phyloP scores from a whole-genome alignment of 1,140 invertebrate species.

The Ostrea denselamellosa region DNA sequence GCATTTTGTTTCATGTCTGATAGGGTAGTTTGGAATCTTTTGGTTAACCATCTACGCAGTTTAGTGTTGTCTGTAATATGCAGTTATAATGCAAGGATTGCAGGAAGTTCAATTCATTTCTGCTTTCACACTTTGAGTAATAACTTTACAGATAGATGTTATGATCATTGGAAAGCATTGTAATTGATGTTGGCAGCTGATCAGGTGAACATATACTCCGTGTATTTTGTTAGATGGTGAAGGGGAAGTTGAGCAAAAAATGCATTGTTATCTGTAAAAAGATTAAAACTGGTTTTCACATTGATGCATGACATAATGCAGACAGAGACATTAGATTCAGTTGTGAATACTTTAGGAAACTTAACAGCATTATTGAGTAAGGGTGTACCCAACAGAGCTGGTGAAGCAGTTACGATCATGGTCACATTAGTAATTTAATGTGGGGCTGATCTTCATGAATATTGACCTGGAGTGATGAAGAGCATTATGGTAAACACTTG shows the following conservation, averaged over 20 bases:
- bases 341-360: neutral
- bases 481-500: neutral
- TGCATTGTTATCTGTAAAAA: neutral
- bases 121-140: neutral
- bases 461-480: neutral
- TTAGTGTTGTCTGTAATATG: neutral
- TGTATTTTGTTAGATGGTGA: neutral
- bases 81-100: conserved; percentile 1
- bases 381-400: neutral
- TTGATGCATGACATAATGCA: neutral
- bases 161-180: neutral
- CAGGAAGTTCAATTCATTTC: neutral
- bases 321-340: neutral
- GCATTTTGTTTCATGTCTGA: neutral
- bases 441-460: conserved; percentile 19
- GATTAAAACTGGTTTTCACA: neutral
- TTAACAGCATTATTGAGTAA: neutral
- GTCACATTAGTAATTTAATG: neutral
- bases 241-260: neutral
- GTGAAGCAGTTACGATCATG: neutral
- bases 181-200: neutral
- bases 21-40: neutral
- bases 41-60: conserved; percentile 13
- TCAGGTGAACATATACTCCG: neutral
- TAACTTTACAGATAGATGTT: neutral